These are phyloP conservation scores for Triplophysa yarkandensis DNA, from an alignment of 2,797 vertebrate genomes.

Conservation along the genomic window DNA sequence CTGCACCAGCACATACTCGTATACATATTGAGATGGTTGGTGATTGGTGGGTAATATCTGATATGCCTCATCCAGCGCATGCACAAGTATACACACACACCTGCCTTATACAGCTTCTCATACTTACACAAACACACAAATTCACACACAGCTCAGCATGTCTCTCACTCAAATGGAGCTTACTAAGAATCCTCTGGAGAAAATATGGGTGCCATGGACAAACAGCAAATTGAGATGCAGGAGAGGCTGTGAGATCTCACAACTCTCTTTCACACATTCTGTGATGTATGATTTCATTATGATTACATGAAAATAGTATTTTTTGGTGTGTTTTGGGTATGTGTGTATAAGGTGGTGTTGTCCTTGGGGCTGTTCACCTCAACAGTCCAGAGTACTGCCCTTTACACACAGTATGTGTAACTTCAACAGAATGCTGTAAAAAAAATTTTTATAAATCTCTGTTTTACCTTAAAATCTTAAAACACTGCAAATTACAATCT, in stretches of 20 bases:
- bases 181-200: slow-evolving; percentile 82
- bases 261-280: not conserved
- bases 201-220: slow-evolving; percentile 84
- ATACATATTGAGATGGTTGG: no score
- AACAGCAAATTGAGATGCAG: slow-evolving; percentile 72
- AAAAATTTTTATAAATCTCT: no score
- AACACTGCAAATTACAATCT: no score
- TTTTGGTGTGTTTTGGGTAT: not conserved
- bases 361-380: slow-evolving; percentile 47
- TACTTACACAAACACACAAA: no score
- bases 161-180: slow-evolving; percentile 69
- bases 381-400: slow-evolving; percentile 12
- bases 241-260: slow-evolving; percentile 83
- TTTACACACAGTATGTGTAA: no score
- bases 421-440: no score
- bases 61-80: slow-evolving; percentile 5
- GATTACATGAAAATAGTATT: not conserved
- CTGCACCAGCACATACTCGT: not conserved
- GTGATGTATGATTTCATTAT: not conserved
- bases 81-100: not conserved
- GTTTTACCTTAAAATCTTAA: no score
- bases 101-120: not conserved
- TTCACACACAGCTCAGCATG: slow-evolving; percentile 61
- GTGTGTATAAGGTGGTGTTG: slow-evolving; percentile 1
- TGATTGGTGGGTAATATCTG: slow-evolving; percentile 1